Evolutionary conservation across 2,888 invertebrate species (phyloP).

Genomic region (Macrophya alboannulata): DNA sequence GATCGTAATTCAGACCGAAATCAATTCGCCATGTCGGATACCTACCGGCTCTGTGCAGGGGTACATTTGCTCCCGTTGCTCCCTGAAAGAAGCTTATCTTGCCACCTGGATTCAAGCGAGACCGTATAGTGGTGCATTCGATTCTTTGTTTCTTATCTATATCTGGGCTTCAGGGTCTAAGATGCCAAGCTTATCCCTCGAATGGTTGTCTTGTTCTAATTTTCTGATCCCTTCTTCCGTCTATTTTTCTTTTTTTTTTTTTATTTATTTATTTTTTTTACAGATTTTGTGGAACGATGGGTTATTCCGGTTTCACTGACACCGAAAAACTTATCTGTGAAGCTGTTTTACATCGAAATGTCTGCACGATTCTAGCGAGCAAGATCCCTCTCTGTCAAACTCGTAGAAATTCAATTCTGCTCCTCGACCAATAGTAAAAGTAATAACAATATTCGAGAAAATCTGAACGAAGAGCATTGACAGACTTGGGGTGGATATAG

Average conservation of each 20-base stretch:
- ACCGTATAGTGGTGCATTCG: slow-evolving; percentile 7
- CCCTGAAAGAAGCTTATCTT: slow-evolving; percentile 37
- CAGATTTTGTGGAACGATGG: background rate
- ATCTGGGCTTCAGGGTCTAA: background rate
- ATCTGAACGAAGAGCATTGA: slow-evolving; percentile 10
- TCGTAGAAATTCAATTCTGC: slow-evolving; percentile 18
- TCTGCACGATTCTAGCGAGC: background rate
- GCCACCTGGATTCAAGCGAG: slow-evolving; percentile 22
- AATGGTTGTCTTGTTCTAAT: slow-evolving; percentile 25
- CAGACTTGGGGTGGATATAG: background rate
- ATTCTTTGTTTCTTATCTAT: slow-evolving; percentile 10
- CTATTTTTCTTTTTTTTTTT: background rate
- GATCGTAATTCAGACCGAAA: slow-evolving; percentile 35
- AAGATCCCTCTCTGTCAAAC: background rate
- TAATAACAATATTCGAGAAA: slow-evolving; percentile 25
- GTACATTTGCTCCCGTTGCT: slow-evolving; percentile 13
- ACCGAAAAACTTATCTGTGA: background rate
- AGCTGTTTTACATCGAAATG: slow-evolving; percentile 34
- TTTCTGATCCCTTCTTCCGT: background rate
- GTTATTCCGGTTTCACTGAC: background rate
- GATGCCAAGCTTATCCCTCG: background rate
- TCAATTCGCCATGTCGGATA: slow-evolving; percentile 31
- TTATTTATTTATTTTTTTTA: background rate
- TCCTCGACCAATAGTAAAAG: slow-evolving; percentile 25
- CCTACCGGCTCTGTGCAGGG: background rate